phyloP scores from a whole-genome alignment of 2,797 vertebrate genomes.

The Neomorphus geoffroyi region DNA sequence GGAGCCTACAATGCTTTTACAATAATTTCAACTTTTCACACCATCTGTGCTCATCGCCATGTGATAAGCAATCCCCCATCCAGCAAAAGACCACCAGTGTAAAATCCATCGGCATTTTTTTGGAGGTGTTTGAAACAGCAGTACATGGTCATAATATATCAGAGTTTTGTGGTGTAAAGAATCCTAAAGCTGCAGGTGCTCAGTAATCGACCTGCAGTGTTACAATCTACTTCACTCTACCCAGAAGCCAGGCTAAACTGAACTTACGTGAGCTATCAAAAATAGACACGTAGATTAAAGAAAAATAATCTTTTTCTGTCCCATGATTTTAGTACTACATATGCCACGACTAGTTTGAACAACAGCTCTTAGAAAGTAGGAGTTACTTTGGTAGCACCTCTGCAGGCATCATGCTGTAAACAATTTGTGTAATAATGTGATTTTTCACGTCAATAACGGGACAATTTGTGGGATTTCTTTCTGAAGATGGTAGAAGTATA shows the following conservation, averaged over 20 bases:
- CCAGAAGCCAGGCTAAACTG: background rate
- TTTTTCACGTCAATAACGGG: background rate
- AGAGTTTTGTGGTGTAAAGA: background rate
- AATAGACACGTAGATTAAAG: background rate
- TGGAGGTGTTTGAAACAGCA: background rate
- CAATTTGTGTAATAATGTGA: background rate
- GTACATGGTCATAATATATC: background rate
- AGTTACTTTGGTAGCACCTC: background rate
- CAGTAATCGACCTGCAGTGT: background rate
- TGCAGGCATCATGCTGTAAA: background rate
- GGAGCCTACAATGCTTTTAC: accelerated
- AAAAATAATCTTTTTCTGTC: background rate
- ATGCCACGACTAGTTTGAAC: background rate
- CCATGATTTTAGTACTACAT: background rate
- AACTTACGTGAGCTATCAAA: background rate
- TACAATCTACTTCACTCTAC: background rate
- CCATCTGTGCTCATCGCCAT: background rate
- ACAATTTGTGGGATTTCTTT: background rate
- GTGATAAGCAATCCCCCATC: background rate
- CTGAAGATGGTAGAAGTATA: background rate
- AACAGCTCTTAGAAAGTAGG: background rate
- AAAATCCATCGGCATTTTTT: background rate
- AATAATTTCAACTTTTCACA: background rate
- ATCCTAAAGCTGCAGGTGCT: background rate
- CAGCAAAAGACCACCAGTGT: background rate